Conservation (phyloP, 2,888 invertebrate species). For the Chelonus formosanus region DNA sequence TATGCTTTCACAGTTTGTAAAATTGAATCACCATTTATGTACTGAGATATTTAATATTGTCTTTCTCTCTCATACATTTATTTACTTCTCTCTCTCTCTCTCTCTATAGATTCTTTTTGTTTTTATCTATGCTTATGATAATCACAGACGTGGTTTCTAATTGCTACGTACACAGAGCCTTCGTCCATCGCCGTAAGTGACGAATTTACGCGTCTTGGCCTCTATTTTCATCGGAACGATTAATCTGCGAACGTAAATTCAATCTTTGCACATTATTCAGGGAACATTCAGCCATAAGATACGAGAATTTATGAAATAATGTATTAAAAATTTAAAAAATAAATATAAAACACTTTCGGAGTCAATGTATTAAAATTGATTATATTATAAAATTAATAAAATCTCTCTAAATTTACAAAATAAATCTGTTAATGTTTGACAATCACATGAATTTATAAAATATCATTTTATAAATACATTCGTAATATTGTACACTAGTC, state of each 20-base stretch:
- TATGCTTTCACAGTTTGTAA: constrained; percentile 25
- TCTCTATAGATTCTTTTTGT: constrained; percentile 33
- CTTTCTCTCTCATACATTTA: constrained; percentile 35
- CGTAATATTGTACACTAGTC: neutral
- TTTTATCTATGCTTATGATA: constrained; percentile 55
- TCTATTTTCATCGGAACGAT: constrained; percentile 32
- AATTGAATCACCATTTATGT: constrained; percentile 26
- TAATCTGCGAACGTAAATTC: constrained; percentile 35
- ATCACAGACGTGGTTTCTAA: constrained; percentile 62
- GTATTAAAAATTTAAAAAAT: too few species aligned
- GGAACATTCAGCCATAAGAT: neutral
- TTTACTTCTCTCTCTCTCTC: constrained; percentile 26
- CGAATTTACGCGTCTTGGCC: constrained; percentile 41
- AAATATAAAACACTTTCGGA: too few species aligned
- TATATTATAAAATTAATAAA: too few species aligned
- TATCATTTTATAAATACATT: neutral
- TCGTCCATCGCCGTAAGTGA: constrained; percentile 52
- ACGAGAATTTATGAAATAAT: too few species aligned
- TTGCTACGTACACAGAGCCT: constrained; percentile 59
- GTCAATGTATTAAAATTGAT: too few species aligned
- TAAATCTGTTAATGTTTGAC: too few species aligned
- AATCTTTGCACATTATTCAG: constrained; percentile 17
- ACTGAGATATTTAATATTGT: constrained; percentile 36
- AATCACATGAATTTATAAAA: too few species aligned
- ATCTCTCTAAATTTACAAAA: too few species aligned